A percentile compares a stretch with the other conserved stretches of the same genome.
phyloP scores from a whole-genome alignment of 2,797 vertebrate genomes.

The Petrocephalus schoutedeni region DNA sequence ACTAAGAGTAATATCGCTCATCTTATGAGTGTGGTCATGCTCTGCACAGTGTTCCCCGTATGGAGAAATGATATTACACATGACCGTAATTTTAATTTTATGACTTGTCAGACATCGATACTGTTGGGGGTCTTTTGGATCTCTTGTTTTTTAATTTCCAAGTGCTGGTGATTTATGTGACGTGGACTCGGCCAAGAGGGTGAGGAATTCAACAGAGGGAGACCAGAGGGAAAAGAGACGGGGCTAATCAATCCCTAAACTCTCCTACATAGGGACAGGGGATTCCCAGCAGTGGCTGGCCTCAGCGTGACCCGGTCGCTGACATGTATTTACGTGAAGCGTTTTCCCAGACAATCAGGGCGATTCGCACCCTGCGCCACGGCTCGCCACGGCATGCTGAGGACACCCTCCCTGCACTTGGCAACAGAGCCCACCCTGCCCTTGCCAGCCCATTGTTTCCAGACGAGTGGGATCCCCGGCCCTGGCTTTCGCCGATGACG shows the following conservation, averaged over 20 bases:
- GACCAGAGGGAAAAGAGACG: not conserved
- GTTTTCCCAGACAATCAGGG: not conserved
- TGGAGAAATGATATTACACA: conserved; percentile 3
- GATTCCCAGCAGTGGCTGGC: not conserved
- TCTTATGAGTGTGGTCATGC: not conserved
- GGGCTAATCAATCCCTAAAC: not conserved
- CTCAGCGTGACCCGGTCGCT: not conserved
- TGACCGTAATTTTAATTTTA: not conserved
- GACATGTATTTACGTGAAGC: not conserved
- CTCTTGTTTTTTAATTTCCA: not conserved
- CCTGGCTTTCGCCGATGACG: not conserved
- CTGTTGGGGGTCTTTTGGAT: not conserved
- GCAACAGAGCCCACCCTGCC: not conserved
- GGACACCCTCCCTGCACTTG: conserved; percentile 31
- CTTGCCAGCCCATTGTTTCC: conserved; percentile 23
- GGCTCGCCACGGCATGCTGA: conserved; percentile 35
- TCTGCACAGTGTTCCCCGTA: not conserved
- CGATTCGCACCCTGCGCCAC: not conserved
- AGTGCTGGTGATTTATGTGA: not conserved
- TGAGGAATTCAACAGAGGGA: not conserved
- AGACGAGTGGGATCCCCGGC: conserved; percentile 19
- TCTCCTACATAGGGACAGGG: not conserved
- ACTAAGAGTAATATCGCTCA: not conserved
- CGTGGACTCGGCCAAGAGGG: not conserved
- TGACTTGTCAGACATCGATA: conserved; percentile 20